phyloP scores from a whole-genome alignment of 2,113 vertebrate species.

The Pavo muticus region DNA sequence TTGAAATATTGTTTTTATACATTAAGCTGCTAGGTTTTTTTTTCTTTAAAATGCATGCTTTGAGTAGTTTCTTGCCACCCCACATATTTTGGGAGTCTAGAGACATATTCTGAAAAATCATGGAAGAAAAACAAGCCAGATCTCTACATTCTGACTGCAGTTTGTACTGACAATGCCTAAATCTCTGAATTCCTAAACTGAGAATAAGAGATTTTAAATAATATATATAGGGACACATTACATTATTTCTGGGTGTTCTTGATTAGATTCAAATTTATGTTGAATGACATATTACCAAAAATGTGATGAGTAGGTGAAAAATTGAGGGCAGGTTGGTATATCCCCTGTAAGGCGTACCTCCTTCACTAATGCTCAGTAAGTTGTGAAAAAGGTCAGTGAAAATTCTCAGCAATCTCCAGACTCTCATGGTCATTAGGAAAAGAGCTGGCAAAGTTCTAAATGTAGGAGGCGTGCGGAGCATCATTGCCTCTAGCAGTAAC shows the following conservation, averaged over 20 bases:
- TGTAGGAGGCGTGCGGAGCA: not conserved
- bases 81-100: not conserved
- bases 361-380: not conserved
- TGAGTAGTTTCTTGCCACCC: not conserved
- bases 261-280: not conserved
- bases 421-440: not conserved
- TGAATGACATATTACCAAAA: not conserved
- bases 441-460: not conserved
- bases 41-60: not conserved
- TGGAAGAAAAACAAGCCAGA: not conserved
- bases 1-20: not conserved
- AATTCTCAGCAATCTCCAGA: not conserved
- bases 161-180: not conserved
- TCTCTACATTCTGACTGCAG: not conserved
- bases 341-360: not conserved
- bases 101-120: not conserved
- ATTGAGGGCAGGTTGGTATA: accelerated
- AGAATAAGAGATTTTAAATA: not conserved
- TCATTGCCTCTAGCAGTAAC: not conserved
- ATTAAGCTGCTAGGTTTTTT: not conserved
- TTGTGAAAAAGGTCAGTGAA: not conserved
- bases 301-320: not conserved
- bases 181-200: not conserved
- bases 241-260: not conserved
- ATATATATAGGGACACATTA: not conserved